These are phyloP conservation scores for Drosophila tripunctata DNA, from an alignment of 2,888 invertebrate genomes.

Conservation along the genomic window DNA sequence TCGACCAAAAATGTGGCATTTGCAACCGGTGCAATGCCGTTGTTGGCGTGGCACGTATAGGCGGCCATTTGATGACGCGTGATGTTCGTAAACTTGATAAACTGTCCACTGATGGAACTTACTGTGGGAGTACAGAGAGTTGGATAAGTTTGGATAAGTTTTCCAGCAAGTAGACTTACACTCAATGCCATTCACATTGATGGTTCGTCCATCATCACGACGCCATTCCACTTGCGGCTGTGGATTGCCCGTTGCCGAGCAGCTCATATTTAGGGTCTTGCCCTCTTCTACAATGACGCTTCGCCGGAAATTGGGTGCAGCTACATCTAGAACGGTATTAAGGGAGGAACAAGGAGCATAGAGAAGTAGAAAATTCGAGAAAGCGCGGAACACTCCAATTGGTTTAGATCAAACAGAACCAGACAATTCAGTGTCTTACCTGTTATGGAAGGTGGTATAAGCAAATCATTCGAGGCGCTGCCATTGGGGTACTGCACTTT, in stretches of 20 bases:
- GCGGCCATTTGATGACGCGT: conserved; percentile 90
- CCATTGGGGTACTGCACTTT: conserved; percentile 86
- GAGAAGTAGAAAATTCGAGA: too few relatives aligned
- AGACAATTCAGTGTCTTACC: conserved; percentile 83
- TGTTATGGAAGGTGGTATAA: conserved; percentile 94
- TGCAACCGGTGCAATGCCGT: conserved; percentile 93
- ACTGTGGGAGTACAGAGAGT: conserved; percentile 84
- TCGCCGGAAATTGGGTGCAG: conserved; percentile 81
- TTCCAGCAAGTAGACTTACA: conserved; percentile 84
- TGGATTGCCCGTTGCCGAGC: conserved; percentile 92
- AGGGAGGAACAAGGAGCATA: too few relatives aligned
- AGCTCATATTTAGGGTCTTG: conserved; percentile 92
- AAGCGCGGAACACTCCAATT: too few relatives aligned
- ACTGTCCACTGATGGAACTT: conserved; percentile 90
- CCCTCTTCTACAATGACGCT: conserved; percentile 91
- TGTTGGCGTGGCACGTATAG: conserved; percentile 91
- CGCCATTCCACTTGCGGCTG: conserved; percentile 92
- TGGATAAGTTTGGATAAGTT: background rate
- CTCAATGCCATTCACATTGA: conserved; percentile 88
- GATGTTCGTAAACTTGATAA: conserved; percentile 91
- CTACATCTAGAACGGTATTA: conserved; percentile 79
- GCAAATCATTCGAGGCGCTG: conserved; percentile 87
- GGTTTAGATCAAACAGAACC: too few relatives aligned
- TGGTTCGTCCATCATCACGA: conserved; percentile 87
- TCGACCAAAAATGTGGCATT: conserved; percentile 93